A percentile compares a stretch with the other conserved stretches of the same genome.
These are phyloP conservation scores for Chironomus striatipennis DNA, from an alignment of 1,140 invertebrate genomes.

Conservation along the genomic window DNA sequence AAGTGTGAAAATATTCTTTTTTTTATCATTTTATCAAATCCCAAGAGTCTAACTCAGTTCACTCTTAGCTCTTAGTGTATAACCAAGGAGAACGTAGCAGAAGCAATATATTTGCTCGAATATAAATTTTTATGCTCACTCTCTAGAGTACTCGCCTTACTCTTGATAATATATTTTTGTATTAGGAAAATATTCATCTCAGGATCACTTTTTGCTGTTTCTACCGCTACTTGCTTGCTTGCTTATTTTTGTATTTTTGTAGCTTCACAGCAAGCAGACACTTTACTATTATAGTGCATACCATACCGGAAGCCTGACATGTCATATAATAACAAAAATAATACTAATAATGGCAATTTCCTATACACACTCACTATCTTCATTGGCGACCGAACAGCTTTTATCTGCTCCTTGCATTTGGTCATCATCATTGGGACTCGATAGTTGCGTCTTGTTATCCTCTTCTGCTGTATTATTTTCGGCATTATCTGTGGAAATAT, in stretches of 20 bases:
- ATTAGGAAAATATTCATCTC: background rate
- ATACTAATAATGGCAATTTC: background rate
- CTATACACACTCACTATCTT: background rate
- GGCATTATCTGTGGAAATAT: slow-evolving; percentile 3
- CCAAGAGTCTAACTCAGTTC: background rate
- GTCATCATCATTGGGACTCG: slow-evolving; percentile 7
- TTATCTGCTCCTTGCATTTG: background rate
- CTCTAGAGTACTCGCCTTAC: slow-evolving; percentile 13
- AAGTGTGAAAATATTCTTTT: slow-evolving; percentile 23
- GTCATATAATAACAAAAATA: background rate
- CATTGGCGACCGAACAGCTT: background rate
- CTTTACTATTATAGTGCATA: background rate
- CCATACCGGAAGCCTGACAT: background rate
- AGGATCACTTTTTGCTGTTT: background rate
- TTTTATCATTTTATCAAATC: slow-evolving; percentile 20
- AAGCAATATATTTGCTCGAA: slow-evolving; percentile 24
- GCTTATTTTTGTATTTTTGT: background rate
- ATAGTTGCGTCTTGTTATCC: background rate
- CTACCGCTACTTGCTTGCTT: background rate
- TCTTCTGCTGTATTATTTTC: background rate
- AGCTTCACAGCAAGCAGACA: background rate
- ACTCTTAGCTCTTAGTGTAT: background rate
- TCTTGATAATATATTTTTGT: slow-evolving; percentile 21
- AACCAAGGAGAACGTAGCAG: background rate
- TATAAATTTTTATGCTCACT: slow-evolving; percentile 24